Evolutionary conservation across 2,888 invertebrate genomes (phyloP), one percentile per base, ranked within the genome.

Genomic region (Athalia cordata): DNA sequence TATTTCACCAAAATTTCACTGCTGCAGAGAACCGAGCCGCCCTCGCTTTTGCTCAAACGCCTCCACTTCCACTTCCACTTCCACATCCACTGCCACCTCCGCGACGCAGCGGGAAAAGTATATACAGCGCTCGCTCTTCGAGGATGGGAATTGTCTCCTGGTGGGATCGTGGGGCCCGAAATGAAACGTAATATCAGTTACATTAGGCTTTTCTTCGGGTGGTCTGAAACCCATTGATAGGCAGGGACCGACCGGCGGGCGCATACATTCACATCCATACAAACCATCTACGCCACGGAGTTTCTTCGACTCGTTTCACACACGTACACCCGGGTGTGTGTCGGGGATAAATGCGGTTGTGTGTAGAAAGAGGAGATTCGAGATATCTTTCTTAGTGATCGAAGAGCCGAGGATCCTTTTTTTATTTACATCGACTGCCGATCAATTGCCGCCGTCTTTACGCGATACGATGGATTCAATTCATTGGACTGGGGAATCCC

Each of bases 1-100:
- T 78, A 78, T 78, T 78, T 64, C 65, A 6, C 55, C 55, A 78
- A 78, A 78, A 75, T 75, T 75, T 75, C 75, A 75, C 75, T 64
- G 29, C 29, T 29, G 29, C 29, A 29, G 29, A 29, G 29, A 29
- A 29, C 29, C 29, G 75, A 59, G 72, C 57, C 61, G 7, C 61
- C 15, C 61, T 52, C 52, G 7, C 52, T 52, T 11, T 52, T 11
- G 7, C 11, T 52, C 11, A 29, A 29, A 29, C 11, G 8, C 11
- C 52, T 52, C 52, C 11, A 52, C 11, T 52, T 52, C 52, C 11
- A 7, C 11, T 3, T 52, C 52, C 52, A 9, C 52, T 52, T 52
- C 11, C 52, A 9, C 52, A 2, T 52, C 11, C 29, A 29, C 29
- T 29, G 29, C 29, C 52, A 52, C 11, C 11, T 52, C 11, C 8